Conservation (phyloP, 2,797 vertebrate species). For the Harpagifer antarcticus region DNA sequence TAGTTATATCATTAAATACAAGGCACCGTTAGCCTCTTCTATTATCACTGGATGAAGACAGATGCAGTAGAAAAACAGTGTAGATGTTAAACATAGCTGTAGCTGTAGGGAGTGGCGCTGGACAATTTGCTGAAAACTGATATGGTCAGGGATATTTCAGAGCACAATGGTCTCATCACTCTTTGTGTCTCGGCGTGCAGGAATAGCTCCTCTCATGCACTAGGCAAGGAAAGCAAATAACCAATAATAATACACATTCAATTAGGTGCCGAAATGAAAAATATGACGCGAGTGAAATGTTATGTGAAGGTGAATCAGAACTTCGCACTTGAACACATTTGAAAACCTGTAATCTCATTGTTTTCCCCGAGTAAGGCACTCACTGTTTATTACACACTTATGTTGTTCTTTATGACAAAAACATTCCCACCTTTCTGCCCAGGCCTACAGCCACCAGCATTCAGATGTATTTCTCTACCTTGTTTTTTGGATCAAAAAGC, state of each 20-base stretch:
- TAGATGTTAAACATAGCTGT: constrained; percentile 65
- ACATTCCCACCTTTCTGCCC: constrained; percentile 3
- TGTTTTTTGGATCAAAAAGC: constrained; percentile 24
- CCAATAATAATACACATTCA: constrained; percentile 20
- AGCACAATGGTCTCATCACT: constrained; percentile 66
- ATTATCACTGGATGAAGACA: constrained; percentile 72
- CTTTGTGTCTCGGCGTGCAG: constrained; percentile 48
- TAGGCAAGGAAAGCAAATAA: constrained; percentile 18
- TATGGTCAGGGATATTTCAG: constrained; percentile 70
- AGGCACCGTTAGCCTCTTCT: constrained; percentile 47
- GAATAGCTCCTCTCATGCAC: constrained; percentile 14
- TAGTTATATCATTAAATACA: constrained; percentile 54
- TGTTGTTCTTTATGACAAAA: not conserved
- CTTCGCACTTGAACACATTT: not conserved
- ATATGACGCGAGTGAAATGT: constrained; percentile 28
- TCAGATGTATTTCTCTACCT: constrained; percentile 13
- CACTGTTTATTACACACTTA: not conserved
- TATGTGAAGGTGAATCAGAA: constrained; percentile 29
- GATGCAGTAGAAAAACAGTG: constrained; percentile 55
- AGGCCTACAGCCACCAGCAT: not conserved
- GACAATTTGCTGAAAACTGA: constrained; percentile 73
- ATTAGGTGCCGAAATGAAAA: constrained; percentile 27
- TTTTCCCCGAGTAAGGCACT: constrained; percentile 6
- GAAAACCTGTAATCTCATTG: constrained; percentile 3
- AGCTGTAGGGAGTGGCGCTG: constrained; percentile 46